These are phyloP conservation scores for Esox lucius DNA, from an alignment of 2,797 vertebrate species.

Conservation along the genomic window DNA sequence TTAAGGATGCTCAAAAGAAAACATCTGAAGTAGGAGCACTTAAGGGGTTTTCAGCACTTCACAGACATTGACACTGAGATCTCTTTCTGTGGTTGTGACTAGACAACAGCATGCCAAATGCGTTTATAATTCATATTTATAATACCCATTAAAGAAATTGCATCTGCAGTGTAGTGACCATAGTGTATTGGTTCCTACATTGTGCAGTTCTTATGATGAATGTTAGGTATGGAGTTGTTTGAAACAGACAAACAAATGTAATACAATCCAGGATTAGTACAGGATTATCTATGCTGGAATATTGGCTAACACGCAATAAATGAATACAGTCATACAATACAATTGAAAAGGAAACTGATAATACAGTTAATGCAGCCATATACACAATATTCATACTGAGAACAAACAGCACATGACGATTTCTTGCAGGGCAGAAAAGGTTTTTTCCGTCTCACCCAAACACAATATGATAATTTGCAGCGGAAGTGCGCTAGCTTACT, in stretches of 20 bases:
- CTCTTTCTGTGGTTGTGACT: neutral
- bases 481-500: conserved; percentile 7
- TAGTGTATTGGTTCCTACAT: neutral
- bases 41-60: neutral
- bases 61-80: neutral
- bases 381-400: conserved; percentile 22
- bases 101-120: neutral
- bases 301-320: neutral
- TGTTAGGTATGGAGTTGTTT: neutral
- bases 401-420: conserved; percentile 30
- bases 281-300: neutral
- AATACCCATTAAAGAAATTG: neutral
- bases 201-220: neutral
- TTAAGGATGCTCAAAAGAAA: conserved; percentile 15
- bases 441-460: conserved; percentile 40
- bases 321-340: neutral
- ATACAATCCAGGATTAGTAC: neutral
- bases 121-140: neutral
- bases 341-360: neutral
- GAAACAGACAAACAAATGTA: neutral
- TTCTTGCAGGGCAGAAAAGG: conserved; percentile 40
- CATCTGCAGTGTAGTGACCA: neutral
- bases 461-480: conserved; percentile 50
- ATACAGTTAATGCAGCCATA: neutral
- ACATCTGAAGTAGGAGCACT: conserved; percentile 25